Percentiles rank a stretch among this genome's conserved stretches.
Conservation (phyloP, 1,140 invertebrate species). For the Micrasema longulum region DNA sequence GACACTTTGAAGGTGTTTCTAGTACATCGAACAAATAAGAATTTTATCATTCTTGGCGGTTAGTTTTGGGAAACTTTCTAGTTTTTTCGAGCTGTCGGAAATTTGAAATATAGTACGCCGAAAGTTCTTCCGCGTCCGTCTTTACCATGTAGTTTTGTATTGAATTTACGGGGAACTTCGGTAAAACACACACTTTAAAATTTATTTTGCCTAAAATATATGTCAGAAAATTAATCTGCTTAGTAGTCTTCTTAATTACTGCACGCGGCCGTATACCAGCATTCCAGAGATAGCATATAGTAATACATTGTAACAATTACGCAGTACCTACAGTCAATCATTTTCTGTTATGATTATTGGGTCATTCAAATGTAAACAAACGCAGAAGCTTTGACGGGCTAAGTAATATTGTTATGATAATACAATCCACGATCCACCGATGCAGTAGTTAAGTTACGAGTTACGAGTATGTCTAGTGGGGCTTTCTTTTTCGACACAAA, state of each 20-base stretch:
- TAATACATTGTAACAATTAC: background rate
- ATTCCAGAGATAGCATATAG: background rate
- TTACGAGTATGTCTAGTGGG: background rate
- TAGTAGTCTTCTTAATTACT: no score
- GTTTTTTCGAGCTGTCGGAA: constrained; percentile 12
- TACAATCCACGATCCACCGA: background rate
- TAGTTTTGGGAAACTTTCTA: background rate
- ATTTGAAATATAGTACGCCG: background rate
- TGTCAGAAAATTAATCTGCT: no score
- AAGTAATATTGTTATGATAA: constrained; percentile 34
- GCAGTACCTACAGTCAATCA: background rate
- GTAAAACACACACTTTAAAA: no score
- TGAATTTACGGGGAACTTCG: background rate
- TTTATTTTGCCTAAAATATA: no score
- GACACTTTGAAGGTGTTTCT: constrained; percentile 28
- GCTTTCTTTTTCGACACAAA: background rate
- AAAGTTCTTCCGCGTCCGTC: background rate
- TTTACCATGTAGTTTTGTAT: background rate
- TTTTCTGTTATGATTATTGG: constrained; percentile 6
- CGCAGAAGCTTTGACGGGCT: constrained; percentile 13
- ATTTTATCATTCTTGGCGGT: constrained; percentile 9
- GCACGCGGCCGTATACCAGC: background rate
- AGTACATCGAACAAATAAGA: constrained; percentile 30
- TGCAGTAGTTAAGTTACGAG: background rate
- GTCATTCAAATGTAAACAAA: constrained; percentile 11